These are phyloP conservation scores for Caenorhabditis latens DNA, from an alignment of 1,140 invertebrate species.

Conservation along the genomic window DNA sequence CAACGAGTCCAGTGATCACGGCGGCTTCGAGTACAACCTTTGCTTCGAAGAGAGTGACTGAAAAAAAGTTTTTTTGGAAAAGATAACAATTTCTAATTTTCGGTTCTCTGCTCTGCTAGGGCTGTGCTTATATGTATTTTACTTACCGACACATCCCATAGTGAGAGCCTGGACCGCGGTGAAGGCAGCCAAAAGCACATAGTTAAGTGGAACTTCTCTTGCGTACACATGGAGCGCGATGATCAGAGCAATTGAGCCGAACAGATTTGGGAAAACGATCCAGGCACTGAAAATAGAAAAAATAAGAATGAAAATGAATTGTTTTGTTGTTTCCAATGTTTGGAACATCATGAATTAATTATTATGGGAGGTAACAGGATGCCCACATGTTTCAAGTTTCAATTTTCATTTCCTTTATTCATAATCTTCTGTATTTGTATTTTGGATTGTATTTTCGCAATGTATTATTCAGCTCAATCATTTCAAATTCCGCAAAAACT, in stretches of 20 bases:
- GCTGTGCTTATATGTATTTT: neutral
- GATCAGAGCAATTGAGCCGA: constrained; percentile 78
- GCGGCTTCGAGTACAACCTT: constrained; percentile 79
- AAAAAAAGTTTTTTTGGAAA: constrained; percentile 57
- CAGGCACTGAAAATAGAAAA: constrained; percentile 73
- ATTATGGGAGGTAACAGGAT: neutral
- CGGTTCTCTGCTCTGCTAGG: too few species aligned
- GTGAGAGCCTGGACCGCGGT: constrained; percentile 79
- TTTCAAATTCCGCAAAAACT: too few species aligned
- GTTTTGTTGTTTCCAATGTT: neutral
- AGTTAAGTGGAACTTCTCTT: constrained; percentile 79
- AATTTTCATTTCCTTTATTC: too few species aligned
- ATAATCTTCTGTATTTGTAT: too few species aligned
- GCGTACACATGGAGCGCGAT: constrained; percentile 79
- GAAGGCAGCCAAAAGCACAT: constrained; percentile 79
- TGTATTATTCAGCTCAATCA: too few species aligned
- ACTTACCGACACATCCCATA: constrained; percentile 79
- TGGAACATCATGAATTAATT: neutral
- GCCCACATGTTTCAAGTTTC: neutral
- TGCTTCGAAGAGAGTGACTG: constrained; percentile 79
- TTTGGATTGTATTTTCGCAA: too few species aligned
- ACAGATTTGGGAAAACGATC: constrained; percentile 78
- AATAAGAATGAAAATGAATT: neutral
- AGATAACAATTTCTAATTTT: neutral
- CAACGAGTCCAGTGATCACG: constrained; percentile 78